These are phyloP conservation scores for Platycnemis pennipes DNA, from an alignment of 2,888 invertebrate species.

Conservation along the genomic window DNA sequence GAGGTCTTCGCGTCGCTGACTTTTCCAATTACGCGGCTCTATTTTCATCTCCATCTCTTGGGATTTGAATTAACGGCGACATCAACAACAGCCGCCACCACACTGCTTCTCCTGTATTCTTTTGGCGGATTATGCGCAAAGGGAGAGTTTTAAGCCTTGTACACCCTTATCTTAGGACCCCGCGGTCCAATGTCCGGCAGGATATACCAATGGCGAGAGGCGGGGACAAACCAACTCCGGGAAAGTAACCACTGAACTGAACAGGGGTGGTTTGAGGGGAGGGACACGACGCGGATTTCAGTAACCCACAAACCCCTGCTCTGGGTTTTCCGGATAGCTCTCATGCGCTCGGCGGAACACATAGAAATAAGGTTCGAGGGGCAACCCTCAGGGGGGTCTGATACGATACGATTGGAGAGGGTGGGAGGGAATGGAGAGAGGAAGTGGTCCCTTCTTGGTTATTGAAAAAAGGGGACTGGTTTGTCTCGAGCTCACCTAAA, in stretches of 20 bases:
- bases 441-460: neutral
- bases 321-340: neutral
- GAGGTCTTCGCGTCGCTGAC: neutral
- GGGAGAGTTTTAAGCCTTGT: neutral
- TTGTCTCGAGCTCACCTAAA: neutral
- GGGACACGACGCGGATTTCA: too few species aligned
- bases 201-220: too few species aligned
- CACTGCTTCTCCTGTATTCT: neutral
- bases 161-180: neutral
- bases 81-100: neutral
- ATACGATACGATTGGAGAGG: neutral
- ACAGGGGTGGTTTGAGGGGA: too few species aligned
- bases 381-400: neutral
- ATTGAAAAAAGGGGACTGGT: slow-evolving; percentile 10
- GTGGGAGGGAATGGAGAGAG: neutral
- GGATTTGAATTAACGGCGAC: neutral
- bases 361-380: neutral
- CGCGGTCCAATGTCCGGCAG: neutral
- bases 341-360: neutral
- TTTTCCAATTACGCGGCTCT: neutral
- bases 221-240: too few species aligned
- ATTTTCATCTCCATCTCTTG: neutral
- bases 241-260: too few species aligned
- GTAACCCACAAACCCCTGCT: neutral
- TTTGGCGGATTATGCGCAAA: neutral